Base-by-base conservation (phyloP, 2,113 vertebrate genomes). In the Axis porcinus region DNA sequence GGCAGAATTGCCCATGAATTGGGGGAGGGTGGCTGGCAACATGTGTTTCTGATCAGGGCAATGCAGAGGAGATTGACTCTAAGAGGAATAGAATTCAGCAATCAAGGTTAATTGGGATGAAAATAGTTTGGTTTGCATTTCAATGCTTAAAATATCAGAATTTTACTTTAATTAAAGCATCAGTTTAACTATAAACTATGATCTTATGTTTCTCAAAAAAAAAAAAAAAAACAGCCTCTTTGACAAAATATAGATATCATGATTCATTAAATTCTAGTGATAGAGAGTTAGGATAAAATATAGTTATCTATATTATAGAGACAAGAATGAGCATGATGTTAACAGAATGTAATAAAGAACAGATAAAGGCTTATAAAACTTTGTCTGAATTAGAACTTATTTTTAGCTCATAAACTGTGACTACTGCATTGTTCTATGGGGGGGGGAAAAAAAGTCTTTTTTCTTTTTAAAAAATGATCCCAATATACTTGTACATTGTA, bases 81-180 rank as follows among this genome's bases (percentile, higher is more conserved):
- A 78, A 90, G 7, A 90, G 45, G 19, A 89, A 64, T 36, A 94
- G 36, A 83, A 79, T 88, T 94, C 28, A 40, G 19, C 45, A 84
- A 58, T 60, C 82, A 86, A 23, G 47, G 15, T 89, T 79, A 95
- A 91, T 89, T 91, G 43, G n/a, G 94, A 86, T 25, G 60, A 47
- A 95, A 91, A 98, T 89, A 93, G 94, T 82, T 93, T 95, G 40
- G n/a, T 94, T 78, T 97, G 17, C 12, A 91, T 94, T 40, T 93
- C 40, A 67, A 58, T 95, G 28, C n/a, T 58, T 92, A 90, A 90
- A 83, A 70, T 70, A 76, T 92, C 54, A 94, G 81, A 94, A 84
- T 54, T 91, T 86, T 52, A 87, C 78, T 86, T 96, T 95, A 96
- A 97, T 97, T 83, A 95, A 91, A 97, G 23, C 47, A 64, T 79